These are phyloP conservation scores for Arenaria interpres DNA, from an alignment of 2,113 vertebrate genomes.

Conservation along the genomic window DNA sequence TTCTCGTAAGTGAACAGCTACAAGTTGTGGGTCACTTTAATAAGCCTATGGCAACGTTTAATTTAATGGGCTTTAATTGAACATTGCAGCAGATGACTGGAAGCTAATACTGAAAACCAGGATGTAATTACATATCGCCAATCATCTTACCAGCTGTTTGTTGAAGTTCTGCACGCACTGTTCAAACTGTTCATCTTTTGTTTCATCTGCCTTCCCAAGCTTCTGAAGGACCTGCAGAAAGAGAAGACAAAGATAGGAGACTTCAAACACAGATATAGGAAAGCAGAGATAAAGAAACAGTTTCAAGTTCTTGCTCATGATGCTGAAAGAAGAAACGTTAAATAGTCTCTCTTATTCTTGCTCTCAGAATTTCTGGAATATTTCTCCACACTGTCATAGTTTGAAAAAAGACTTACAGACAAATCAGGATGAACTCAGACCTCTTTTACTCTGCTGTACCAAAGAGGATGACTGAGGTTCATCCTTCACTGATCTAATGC, in stretches of 20 bases:
- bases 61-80: background rate
- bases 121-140: background rate
- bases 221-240: slow-evolving; percentile 91
- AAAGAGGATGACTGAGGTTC: background rate
- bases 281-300: background rate
- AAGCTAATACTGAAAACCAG: background rate
- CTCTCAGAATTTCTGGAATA: background rate
- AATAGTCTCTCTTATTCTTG: background rate
- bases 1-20: background rate
- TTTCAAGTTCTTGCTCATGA: background rate
- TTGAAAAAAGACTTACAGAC: background rate
- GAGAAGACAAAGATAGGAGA: background rate
- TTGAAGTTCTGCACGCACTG: slow-evolving; percentile 97
- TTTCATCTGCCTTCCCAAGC: slow-evolving; percentile 98
- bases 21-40: background rate
- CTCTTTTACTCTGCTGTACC: background rate
- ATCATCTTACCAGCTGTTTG: slow-evolving; percentile 91
- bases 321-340: background rate
- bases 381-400: background rate
- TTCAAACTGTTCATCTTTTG: slow-evolving; percentile 95
- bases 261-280: background rate
- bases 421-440: background rate
- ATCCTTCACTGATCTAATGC: background rate
- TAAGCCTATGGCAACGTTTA: background rate
- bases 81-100: background rate